Percentiles rank a stretch among this genome's conserved stretches.
phyloP scores from a whole-genome alignment of 2,888 invertebrate genomes.

The Cataglyphis albicans region DNA sequence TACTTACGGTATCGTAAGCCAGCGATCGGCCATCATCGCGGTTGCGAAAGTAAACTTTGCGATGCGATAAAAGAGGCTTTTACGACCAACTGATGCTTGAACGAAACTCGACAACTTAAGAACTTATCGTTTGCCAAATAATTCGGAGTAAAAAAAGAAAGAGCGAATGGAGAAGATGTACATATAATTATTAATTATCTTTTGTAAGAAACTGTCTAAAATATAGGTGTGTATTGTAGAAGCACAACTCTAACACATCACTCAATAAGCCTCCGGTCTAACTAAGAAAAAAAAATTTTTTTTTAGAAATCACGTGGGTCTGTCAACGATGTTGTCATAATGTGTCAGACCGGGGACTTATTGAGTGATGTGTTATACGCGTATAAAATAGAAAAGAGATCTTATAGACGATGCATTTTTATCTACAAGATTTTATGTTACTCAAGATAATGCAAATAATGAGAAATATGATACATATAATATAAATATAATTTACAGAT shows the following conservation, averaged over 20 bases:
- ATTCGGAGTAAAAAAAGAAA: not conserved
- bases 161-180: not conserved
- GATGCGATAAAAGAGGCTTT: slow-evolving; percentile 1
- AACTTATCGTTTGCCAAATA: not conserved
- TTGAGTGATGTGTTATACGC: not conserved
- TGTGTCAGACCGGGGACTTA: too few species aligned
- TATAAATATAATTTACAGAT: not conserved
- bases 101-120: not conserved
- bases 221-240: not conserved
- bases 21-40: slow-evolving; percentile 9
- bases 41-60: slow-evolving; percentile 3
- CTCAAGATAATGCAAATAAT: too few species aligned
- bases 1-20: too few species aligned
- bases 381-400: not conserved
- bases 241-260: not conserved
- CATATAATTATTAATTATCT: not conserved
- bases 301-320: too few species aligned
- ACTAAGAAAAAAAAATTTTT: too few species aligned
- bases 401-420: too few species aligned
- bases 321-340: too few species aligned
- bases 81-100: not conserved
- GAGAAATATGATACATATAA: too few species aligned
- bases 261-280: too few species aligned
- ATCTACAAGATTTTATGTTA: too few species aligned
- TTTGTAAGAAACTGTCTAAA: not conserved